A percentile compares a stretch with the other conserved stretches of the same genome.
Evolutionary conservation across 2,888 invertebrate species (phyloP).

Genomic region (Erebia palarica): DNA sequence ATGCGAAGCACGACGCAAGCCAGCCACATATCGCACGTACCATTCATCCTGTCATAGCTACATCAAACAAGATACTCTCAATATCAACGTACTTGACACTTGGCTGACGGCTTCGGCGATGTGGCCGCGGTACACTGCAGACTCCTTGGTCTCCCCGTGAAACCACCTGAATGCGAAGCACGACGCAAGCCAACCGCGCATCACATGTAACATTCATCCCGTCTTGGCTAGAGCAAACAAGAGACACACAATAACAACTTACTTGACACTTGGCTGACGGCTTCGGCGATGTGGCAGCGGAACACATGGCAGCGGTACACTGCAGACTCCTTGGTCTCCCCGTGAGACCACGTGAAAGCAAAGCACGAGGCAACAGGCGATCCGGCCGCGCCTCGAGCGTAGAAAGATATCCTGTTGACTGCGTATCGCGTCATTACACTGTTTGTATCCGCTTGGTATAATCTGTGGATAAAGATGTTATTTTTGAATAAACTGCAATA

Average conservation of each 20-base stretch:
- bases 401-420: constrained; percentile 96
- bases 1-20: not conserved
- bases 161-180: constrained; percentile 95
- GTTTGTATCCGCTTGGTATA: constrained; percentile 92
- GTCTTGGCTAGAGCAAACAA: no score
- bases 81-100: constrained; percentile 84
- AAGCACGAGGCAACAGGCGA: constrained; percentile 96
- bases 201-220: constrained; percentile 86
- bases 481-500: not conserved
- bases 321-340: constrained; percentile 92
- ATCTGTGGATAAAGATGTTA: constrained; percentile 65
- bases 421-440: constrained; percentile 94
- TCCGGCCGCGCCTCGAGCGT: constrained; percentile 93
- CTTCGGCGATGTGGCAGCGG: constrained; percentile 96
- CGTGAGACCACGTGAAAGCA: constrained; percentile 98
- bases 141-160: constrained; percentile 93
- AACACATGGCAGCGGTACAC: constrained; percentile 99
- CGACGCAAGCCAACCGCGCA: constrained; percentile 88
- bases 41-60: no score
- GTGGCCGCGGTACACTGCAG: constrained; percentile 96
- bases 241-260: constrained; percentile 51
- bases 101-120: constrained; percentile 94
- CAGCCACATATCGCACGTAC: no score
- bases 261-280: constrained; percentile 91
- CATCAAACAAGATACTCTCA: not conserved